A percentile compares a stretch with the other conserved stretches of the same genome.
These are phyloP conservation scores for Enhydra lutris DNA, from an alignment of 2,113 vertebrate species.

Conservation along the genomic window DNA sequence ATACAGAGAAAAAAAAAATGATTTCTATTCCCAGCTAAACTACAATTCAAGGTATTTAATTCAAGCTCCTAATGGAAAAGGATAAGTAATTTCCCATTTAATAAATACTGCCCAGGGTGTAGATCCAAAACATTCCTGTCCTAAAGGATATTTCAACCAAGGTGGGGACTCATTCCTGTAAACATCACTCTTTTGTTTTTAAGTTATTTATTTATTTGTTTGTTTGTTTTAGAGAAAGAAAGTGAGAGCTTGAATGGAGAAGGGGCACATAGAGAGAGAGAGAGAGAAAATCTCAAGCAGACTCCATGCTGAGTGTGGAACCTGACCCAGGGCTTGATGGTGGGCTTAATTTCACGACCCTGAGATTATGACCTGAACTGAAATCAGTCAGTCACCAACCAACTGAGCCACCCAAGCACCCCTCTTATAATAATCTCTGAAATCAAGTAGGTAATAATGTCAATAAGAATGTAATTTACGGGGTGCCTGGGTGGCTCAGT, in stretches of 20 bases:
- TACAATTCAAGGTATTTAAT: neutral
- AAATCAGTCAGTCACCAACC: neutral
- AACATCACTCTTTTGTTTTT: neutral
- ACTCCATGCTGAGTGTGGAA: neutral
- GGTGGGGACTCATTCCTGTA: neutral
- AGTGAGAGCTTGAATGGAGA: neutral
- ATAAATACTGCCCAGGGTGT: neutral
- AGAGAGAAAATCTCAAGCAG: neutral
- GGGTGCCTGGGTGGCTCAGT: no score
- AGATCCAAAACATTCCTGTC: neutral
- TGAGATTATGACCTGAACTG: neutral
- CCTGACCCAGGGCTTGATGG: neutral
- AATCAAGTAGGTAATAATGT: neutral
- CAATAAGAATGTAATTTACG: neutral
- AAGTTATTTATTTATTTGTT: neutral
- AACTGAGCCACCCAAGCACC: neutral
- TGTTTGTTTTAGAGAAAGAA: neutral
- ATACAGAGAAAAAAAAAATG: neutral
- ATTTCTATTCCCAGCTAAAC: constrained; percentile 38
- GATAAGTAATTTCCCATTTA: neutral
- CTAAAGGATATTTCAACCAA: neutral
- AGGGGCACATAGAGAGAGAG: neutral
- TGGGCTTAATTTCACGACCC: neutral
- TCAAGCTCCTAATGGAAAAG: neutral
- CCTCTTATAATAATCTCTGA: neutral